These are phyloP conservation scores for Siniperca scherzeri DNA, from an alignment of 2,797 vertebrate genomes.

Conservation along the genomic window DNA sequence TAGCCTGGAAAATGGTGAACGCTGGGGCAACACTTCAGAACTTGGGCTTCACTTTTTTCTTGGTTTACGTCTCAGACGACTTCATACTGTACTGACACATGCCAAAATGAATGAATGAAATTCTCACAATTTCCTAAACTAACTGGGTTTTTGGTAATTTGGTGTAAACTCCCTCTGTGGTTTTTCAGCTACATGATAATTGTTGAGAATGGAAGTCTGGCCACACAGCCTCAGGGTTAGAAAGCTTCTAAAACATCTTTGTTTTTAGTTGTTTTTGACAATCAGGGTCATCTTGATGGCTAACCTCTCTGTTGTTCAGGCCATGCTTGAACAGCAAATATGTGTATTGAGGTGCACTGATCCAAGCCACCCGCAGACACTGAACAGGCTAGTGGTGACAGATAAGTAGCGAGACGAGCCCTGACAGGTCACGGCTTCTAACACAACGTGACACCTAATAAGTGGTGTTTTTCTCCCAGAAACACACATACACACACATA, in stretches of 20 bases:
- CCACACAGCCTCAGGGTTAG: conserved; percentile 41
- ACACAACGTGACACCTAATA: conserved; percentile 75
- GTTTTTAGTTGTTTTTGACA: conserved; percentile 68
- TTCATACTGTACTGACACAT: conserved; percentile 15
- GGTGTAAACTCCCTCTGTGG: conserved; percentile 24
- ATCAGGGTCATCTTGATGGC: conserved; percentile 76
- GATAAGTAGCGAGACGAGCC: conserved; percentile 75
- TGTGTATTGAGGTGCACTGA: conserved; percentile 73
- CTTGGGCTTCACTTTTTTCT: background rate
- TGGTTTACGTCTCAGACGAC: conserved; percentile 19
- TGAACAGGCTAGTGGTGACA: conserved; percentile 74
- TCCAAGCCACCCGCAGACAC: conserved; percentile 75
- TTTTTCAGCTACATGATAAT: conserved; percentile 50
- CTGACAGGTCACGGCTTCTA: conserved; percentile 74
- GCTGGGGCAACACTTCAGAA: conserved; percentile 35
- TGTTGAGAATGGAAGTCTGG: conserved; percentile 47
- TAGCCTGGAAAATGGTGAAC: conserved; percentile 46
- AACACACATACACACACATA: conserved; percentile 54
- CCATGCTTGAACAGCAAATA: conserved; percentile 75
- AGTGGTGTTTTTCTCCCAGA: conserved; percentile 70
- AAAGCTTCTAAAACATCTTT: conserved; percentile 67
- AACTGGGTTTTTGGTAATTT: conserved; percentile 28
- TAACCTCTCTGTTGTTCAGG: conserved; percentile 72
- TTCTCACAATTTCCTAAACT: conserved; percentile 10
- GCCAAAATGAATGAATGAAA: conserved; percentile 22